Evolutionary conservation across 1,140 invertebrate genomes (phyloP).

Genomic region (Rhyzopertha dominica): DNA sequence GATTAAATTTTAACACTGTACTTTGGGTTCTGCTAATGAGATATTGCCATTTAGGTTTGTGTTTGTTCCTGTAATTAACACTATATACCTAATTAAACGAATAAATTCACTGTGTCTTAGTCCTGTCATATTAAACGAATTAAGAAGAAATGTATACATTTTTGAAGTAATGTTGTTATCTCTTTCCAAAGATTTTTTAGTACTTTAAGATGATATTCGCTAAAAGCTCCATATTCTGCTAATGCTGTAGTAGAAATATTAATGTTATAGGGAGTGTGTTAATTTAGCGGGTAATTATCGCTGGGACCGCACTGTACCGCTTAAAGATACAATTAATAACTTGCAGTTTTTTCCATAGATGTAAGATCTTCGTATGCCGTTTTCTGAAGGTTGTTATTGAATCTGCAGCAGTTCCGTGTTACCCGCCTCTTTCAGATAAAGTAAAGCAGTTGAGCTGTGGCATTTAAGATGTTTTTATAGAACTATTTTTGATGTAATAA

Average conservation of each 20-base stretch:
- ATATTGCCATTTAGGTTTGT: too few relatives aligned
- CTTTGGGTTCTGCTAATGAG: too few relatives aligned
- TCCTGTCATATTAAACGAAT: slow-evolving; percentile 47
- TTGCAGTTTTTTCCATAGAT: slow-evolving; percentile 12
- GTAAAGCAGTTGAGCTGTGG: slow-evolving; percentile 36
- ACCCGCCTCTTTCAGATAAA: slow-evolving; percentile 33
- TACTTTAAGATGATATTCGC: slow-evolving; percentile 37
- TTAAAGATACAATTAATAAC: slow-evolving; percentile 5
- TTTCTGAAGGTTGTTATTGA: slow-evolving; percentile 18
- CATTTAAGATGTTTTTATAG: slow-evolving; percentile 38
- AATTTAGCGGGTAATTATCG: slow-evolving; percentile 1
- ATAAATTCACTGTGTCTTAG: slow-evolving; percentile 46
- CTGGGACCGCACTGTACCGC: not conserved
- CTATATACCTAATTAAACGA: too few relatives aligned
- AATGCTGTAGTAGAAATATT: slow-evolving; percentile 9
- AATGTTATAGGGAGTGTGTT: slow-evolving; percentile 3
- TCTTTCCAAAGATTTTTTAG: slow-evolving; percentile 46
- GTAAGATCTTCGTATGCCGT: slow-evolving; percentile 10
- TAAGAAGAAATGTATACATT: slow-evolving; percentile 44
- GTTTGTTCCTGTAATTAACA: too few relatives aligned
- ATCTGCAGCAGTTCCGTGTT: slow-evolving; percentile 21
- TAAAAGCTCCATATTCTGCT: slow-evolving; percentile 34
- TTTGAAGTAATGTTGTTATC: slow-evolving; percentile 44
- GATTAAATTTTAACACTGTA: too few relatives aligned
- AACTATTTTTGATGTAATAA: slow-evolving; percentile 40